phyloP scores from a whole-genome alignment of 2,888 invertebrate species.

The Azorinus chamasolen region DNA sequence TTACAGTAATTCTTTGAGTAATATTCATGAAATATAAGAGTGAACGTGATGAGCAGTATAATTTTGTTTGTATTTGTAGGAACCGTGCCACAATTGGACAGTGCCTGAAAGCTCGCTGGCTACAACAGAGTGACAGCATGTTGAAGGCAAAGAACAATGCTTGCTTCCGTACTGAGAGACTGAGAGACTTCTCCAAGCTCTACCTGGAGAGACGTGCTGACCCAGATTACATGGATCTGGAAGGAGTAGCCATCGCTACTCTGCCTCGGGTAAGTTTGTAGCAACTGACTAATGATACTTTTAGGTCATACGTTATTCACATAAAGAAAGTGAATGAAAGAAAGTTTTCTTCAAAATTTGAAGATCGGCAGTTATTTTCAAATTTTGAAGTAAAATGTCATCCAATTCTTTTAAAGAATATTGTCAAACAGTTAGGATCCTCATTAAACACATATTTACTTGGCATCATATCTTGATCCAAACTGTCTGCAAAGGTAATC shows the following conservation, averaged over 20 bases:
- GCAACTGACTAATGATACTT: neutral
- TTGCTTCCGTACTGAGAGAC: slow-evolving; percentile 89
- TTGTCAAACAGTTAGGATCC: too few relatives aligned
- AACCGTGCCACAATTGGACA: slow-evolving; percentile 98
- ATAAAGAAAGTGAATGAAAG: neutral
- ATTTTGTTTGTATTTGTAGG: slow-evolving; percentile 87
- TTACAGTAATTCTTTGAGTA: neutral
- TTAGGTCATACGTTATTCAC: neutral
- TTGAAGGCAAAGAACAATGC: slow-evolving; percentile 96
- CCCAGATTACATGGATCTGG: slow-evolving; percentile 31
- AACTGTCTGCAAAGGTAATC: too few relatives aligned
- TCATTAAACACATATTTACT: too few relatives aligned
- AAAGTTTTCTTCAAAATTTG: neutral
- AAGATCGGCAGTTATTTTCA: neutral
- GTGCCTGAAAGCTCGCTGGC: slow-evolving; percentile 98
- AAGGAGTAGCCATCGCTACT: slow-evolving; percentile 27
- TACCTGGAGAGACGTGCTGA: slow-evolving; percentile 88
- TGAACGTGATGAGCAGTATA: neutral
- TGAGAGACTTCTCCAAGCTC: slow-evolving; percentile 91
- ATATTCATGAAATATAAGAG: too few relatives aligned
- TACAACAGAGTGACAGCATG: slow-evolving; percentile 96
- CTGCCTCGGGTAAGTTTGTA: slow-evolving; percentile 48
- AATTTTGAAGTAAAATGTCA: neutral
- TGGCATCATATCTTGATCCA: too few relatives aligned
- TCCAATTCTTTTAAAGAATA: neutral